phyloP scores from a whole-genome alignment of 2,797 vertebrate species.

The Acipenser ruthenus region DNA sequence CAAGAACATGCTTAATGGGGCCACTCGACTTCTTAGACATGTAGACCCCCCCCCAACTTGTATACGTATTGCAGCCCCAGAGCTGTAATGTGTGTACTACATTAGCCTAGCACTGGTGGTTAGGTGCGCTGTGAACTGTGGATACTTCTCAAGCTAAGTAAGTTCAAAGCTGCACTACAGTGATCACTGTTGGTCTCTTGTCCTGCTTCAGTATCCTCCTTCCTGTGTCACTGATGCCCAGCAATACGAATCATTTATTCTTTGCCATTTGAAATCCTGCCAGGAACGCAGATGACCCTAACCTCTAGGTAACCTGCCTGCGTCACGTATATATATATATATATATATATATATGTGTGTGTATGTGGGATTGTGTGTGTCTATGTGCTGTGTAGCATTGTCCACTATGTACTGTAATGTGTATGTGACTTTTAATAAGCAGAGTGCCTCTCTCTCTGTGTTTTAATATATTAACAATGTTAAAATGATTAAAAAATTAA shows the following conservation, averaged over 20 bases:
- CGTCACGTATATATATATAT: neutral
- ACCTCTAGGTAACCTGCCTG: neutral
- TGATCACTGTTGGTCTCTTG: neutral
- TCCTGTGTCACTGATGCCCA: neutral
- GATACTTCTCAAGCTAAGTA: neutral
- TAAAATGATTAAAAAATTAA: neutral
- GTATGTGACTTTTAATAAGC: neutral
- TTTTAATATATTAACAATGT: neutral
- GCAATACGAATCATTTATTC: neutral
- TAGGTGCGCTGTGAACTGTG: too few relatives aligned
- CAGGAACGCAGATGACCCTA: neutral
- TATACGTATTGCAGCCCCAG: too few relatives aligned
- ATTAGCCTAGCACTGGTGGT: too few relatives aligned
- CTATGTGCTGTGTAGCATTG: neutral
- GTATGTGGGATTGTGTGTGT: neutral
- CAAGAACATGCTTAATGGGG: too few relatives aligned
- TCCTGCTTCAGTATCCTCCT: neutral
- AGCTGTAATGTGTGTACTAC: too few relatives aligned
- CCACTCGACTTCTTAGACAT: too few relatives aligned
- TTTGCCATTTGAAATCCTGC: neutral
- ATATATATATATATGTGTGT: neutral
- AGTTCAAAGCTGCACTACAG: neutral
- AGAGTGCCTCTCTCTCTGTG: constrained; percentile 1
- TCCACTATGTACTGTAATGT: neutral
- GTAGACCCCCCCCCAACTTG: neutral